Conservation (phyloP, 2,888 invertebrate species). For the Glaucopsyche alexis region DNA sequence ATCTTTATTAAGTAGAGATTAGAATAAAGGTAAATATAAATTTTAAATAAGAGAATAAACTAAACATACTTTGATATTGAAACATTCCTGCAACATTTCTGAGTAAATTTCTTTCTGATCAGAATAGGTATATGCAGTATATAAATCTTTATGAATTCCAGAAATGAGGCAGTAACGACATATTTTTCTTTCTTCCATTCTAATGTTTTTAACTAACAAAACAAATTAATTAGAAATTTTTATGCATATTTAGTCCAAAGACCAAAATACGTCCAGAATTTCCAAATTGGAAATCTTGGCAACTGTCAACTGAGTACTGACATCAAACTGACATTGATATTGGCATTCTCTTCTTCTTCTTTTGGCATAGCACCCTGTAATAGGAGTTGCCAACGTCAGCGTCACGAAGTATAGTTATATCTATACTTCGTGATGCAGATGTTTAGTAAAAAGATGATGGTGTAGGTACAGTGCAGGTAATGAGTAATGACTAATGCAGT, state of each 20-base stretch:
- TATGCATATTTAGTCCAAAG: background rate
- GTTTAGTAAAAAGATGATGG: no score
- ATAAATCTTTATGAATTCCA: conserved; percentile 55
- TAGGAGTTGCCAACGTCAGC: no score
- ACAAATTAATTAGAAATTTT: background rate
- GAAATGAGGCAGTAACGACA: conserved; percentile 52
- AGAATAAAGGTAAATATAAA: background rate
- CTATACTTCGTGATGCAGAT: no score
- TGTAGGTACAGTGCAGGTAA: no score
- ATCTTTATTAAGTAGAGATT: no score
- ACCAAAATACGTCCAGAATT: background rate
- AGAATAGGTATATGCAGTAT: conserved; percentile 48
- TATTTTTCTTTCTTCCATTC: conserved; percentile 44
- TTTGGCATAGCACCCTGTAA: no score
- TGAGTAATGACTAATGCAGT: no score
- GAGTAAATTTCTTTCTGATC: conserved; percentile 58
- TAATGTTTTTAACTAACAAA: background rate
- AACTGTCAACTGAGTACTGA: no score
- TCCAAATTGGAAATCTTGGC: no score
- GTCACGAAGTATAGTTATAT: no score
- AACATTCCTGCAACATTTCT: conserved; percentile 62
- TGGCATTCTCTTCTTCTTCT: no score
- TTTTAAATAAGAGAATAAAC: background rate
- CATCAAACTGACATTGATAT: background rate
- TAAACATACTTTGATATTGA: conserved; percentile 57